Evolutionary conservation across 2,888 invertebrate genomes (phyloP), one percentile per base, ranked within the genome.

Genomic region (Disparrhopalites patrizii): DNA sequence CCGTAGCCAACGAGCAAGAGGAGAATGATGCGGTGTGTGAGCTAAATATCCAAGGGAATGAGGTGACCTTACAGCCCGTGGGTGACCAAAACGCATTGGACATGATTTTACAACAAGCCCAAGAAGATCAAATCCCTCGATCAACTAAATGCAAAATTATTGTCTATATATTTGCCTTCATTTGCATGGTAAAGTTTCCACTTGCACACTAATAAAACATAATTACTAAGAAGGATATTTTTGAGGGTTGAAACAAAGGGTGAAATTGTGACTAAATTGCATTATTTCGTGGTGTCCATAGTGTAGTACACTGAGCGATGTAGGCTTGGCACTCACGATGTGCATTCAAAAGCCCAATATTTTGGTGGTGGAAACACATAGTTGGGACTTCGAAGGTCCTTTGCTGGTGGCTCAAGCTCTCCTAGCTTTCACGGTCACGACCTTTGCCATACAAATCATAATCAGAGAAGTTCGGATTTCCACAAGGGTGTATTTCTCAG

Each of bases 111-210:
- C 40, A 47, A 3, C 60, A 60, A 20, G 60, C 60, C 1, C 27
- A 60, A 27, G 27, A 47, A n/a, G 4, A 40, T 10, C 28, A 43
- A 23, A 25, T 31, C 3, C 28, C 60, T 18, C 60, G 47, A 7
- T 33, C 43, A 18, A 31, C 50, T 15, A 43, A 60, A 30, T 60
- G 60, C 18, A 43, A 40, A 30, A 23, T 60, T 15, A 10, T 60
- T 13, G 31, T 27, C 1, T 60, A 43, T n/a, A 3, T 31, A 27
- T 47, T 60, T 60, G 43, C 60, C 8, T n/a, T 31, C 1, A 8
- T 60, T 30, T 60, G 60, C 23, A 47, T 40, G 60, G 60, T 60
- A 60, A 43, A 10, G n/a, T n/a, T n/a, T 18, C 5, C 7, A 43
- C 15, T 43, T 43, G 43, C n/a, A 43, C 5, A 10, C 5, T 43